These are phyloP conservation scores for Drosophila phalerata DNA, from an alignment of 2,888 invertebrate species.

Conservation along the genomic window DNA sequence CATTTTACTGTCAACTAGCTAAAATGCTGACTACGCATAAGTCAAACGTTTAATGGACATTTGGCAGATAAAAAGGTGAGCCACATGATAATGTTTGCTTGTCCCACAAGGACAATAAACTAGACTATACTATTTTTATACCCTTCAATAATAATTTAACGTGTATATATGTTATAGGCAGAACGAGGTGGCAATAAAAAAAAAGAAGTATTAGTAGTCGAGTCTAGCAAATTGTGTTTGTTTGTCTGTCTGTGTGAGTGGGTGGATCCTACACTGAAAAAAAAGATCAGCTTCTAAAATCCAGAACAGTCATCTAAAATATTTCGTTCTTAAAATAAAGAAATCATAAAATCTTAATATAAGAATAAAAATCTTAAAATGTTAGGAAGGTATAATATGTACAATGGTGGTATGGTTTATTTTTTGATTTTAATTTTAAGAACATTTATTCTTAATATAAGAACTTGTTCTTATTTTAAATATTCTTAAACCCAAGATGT, in stretches of 20 bases:
- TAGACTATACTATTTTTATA: slow-evolving; percentile 5
- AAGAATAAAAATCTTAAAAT: too few relatives aligned
- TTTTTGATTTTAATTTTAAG: too few relatives aligned
- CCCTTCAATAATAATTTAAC: not conserved
- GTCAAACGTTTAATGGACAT: slow-evolving; percentile 36
- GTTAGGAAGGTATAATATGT: too few relatives aligned
- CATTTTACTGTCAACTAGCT: slow-evolving; percentile 44
- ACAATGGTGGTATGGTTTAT: too few relatives aligned
- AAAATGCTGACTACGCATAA: slow-evolving; percentile 48
- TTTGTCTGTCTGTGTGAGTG: not conserved
- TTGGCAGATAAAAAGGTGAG: slow-evolving; percentile 52
- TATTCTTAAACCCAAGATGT: too few relatives aligned
- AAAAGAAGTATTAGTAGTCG: not conserved
- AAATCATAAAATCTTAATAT: too few relatives aligned
- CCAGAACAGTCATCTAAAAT: too few relatives aligned
- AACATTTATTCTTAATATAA: too few relatives aligned
- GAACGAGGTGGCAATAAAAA: not conserved
- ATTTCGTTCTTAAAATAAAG: too few relatives aligned
- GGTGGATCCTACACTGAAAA: not conserved
- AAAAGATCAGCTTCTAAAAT: too few relatives aligned
- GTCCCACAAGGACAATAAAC: not conserved
- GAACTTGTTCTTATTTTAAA: too few relatives aligned
- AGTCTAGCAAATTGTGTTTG: not conserved
- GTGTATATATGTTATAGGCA: not conserved
- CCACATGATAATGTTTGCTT: slow-evolving; percentile 12